Conservation (phyloP, 2,797 vertebrate genomes). For the Neoniphon sammara region DNA sequence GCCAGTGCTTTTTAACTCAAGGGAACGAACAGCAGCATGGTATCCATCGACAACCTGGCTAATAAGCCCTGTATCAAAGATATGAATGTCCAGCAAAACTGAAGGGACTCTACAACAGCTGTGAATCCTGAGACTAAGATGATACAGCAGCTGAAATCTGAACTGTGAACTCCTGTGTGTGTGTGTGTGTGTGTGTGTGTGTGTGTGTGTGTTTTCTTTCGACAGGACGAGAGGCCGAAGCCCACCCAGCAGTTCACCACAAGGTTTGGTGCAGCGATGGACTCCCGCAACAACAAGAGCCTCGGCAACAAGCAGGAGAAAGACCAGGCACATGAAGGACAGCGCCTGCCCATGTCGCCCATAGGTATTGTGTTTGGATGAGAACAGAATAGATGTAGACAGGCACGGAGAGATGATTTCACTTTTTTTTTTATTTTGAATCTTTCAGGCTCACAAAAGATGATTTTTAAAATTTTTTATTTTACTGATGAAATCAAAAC, state of each 20-base stretch:
- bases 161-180: background rate
- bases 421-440: background rate
- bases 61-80: no score
- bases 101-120: no score
- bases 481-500: conserved; percentile 39
- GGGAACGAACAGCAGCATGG: no score
- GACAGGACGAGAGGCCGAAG: conserved; percentile 84
- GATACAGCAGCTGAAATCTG: conserved; percentile 1
- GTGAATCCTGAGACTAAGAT: background rate
- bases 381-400: conserved; percentile 1
- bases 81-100: background rate
- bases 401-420: background rate
- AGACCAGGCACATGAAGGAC: conserved; percentile 79
- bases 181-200: background rate
- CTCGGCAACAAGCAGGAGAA: conserved; percentile 82
- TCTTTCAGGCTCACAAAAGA: conserved; percentile 8
- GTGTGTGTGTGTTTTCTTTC: conserved; percentile 2
- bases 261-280: conserved; percentile 79
- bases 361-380: conserved; percentile 79
- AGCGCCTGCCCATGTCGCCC: conserved; percentile 89
- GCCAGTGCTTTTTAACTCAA: no score
- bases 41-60: no score
- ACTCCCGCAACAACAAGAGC: conserved; percentile 75
- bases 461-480: conserved; percentile 3
- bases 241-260: conserved; percentile 72